phyloP scores from a whole-genome alignment of 2,888 invertebrate genomes.

The Gandaritis pyraliata region DNA sequence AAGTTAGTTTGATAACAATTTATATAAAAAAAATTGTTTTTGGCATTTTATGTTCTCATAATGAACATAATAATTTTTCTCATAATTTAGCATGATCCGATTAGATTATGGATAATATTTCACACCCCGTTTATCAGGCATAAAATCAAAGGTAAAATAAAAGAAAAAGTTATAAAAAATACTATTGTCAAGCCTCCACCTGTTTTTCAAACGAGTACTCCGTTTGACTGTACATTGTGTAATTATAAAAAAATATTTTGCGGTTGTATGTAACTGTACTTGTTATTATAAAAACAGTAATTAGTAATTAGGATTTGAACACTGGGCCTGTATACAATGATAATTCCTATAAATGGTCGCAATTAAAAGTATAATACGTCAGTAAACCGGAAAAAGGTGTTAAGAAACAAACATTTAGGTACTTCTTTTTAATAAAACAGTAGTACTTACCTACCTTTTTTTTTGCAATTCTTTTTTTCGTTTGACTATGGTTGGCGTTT shows the following conservation, averaged over 20 bases:
- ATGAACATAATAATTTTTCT: too few species aligned
- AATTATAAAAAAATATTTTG: conserved; percentile 8
- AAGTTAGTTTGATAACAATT: too few species aligned
- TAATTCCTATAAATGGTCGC: conserved; percentile 20
- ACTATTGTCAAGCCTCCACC: neutral
- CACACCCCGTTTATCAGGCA: too few species aligned
- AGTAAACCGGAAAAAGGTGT: conserved; percentile 10
- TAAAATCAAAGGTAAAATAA: too few species aligned
- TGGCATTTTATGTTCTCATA: too few species aligned
- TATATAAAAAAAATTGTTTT: too few species aligned
- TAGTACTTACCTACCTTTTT: too few species aligned
- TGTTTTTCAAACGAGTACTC: neutral
- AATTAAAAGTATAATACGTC: conserved; percentile 13
- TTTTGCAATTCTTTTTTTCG: neutral
- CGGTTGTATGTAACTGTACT: conserved; percentile 1
- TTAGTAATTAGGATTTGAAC: conserved; percentile 46
- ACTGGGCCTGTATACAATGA: conserved; percentile 39
- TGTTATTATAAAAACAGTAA: conserved; percentile 28
- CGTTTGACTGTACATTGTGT: neutral
- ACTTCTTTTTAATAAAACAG: neutral
- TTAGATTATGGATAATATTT: too few species aligned
- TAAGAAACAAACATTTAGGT: neutral
- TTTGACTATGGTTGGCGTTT: too few species aligned
- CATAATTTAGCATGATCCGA: too few species aligned
- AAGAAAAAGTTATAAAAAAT: too few species aligned